phyloP scores from a whole-genome alignment of 2,888 invertebrate species.

The Plusia festucae region DNA sequence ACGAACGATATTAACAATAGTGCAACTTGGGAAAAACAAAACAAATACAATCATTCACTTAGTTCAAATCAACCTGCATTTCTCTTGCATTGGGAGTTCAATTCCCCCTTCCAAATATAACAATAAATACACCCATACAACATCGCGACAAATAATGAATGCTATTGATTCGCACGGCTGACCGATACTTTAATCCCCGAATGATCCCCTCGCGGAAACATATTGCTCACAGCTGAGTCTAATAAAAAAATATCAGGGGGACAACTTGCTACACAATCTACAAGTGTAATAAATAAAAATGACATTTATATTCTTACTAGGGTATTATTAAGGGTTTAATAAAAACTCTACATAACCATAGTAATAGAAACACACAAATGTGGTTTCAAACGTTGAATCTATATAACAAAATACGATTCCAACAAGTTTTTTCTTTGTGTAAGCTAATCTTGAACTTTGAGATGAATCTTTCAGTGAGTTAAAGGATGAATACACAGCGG shows the following conservation, averaged over 20 bases:
- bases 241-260: slow-evolving; percentile 65
- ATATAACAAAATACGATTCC: not conserved
- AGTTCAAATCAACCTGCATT: slow-evolving; percentile 42
- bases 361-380: not conserved
- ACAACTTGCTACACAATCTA: slow-evolving; percentile 48
- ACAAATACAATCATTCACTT: slow-evolving; percentile 30
- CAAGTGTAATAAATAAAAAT: slow-evolving; percentile 61
- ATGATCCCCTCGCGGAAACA: slow-evolving; percentile 76
- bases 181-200: slow-evolving; percentile 77
- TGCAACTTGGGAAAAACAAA: slow-evolving; percentile 5
- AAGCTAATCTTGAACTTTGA: not conserved
- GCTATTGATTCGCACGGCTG: slow-evolving; percentile 78
- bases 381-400: too few species aligned
- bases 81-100: slow-evolving; percentile 44
- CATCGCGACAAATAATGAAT: slow-evolving; percentile 74
- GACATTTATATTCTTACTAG: slow-evolving; percentile 48
- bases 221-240: slow-evolving; percentile 78
- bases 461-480: not conserved
- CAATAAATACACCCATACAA: slow-evolving; percentile 71
- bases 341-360: slow-evolving; percentile 21
- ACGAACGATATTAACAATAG: slow-evolving; percentile 16
- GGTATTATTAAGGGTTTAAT: slow-evolving; percentile 48
- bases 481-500: not conserved
- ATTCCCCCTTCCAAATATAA: slow-evolving; percentile 40
- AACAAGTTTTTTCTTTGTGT: not conserved